phyloP scores from a whole-genome alignment of 2,113 vertebrate species.

The Macquaria australasica region DNA sequence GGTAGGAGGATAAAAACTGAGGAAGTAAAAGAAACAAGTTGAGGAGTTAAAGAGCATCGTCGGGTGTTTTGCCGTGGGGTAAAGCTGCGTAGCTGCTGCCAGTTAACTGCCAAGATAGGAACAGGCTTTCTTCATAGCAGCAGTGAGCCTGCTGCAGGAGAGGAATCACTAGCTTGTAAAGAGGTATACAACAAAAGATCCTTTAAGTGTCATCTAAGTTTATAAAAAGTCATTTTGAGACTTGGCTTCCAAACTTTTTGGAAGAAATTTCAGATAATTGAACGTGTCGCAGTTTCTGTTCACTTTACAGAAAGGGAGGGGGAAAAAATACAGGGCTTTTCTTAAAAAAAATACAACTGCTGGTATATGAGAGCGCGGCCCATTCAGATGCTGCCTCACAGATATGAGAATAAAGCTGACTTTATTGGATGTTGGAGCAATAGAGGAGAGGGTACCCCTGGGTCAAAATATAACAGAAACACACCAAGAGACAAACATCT shows the following conservation, averaged over 20 bases:
- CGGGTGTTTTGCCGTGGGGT: conserved; percentile 56
- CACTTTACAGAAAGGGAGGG: background rate
- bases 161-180: conserved; percentile 53
- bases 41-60: conserved; percentile 58
- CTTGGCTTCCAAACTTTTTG: conserved; percentile 55
- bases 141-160: conserved; percentile 47
- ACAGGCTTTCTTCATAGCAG: conserved; percentile 58
- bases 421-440: conserved; percentile 48
- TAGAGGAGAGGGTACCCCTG: conserved; percentile 19
- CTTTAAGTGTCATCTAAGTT: conserved; percentile 64
- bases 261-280: conserved; percentile 34
- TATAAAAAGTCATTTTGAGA: conserved; percentile 53
- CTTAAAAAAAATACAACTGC: conserved; percentile 16
- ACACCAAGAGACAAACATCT: conserved; percentile 22
- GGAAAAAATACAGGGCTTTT: conserved; percentile 2
- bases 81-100: conserved; percentile 58
- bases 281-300: conserved; percentile 10
- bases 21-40: conserved; percentile 45
- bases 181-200: conserved; percentile 36
- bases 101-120: conserved; percentile 65
- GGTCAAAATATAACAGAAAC: conserved; percentile 31
- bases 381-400: conserved; percentile 38
- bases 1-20: conserved; percentile 52
- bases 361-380: background rate
- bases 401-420: conserved; percentile 33